Conservation (phyloP, 2,888 invertebrate species). For the Baronia brevicornis region DNA sequence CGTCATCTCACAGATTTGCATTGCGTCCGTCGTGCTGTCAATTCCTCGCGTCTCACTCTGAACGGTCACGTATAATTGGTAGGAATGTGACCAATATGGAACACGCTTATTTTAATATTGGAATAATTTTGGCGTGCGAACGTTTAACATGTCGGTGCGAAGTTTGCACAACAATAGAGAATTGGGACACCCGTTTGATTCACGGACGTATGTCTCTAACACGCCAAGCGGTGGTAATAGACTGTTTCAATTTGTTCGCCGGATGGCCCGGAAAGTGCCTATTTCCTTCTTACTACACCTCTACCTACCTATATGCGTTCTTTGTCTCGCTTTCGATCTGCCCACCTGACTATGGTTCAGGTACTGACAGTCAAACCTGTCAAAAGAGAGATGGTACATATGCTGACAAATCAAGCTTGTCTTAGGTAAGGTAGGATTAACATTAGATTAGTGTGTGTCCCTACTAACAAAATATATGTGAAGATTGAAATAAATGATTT, state of each 20-base stretch:
- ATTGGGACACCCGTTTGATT: slow-evolving; percentile 21
- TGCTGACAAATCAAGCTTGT: too few relatives aligned
- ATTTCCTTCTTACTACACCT: slow-evolving; percentile 39
- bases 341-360: too few relatives aligned
- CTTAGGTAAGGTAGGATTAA: too few relatives aligned
- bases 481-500: too few relatives aligned
- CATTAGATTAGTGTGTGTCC: too few relatives aligned
- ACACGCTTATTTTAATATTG: slow-evolving; percentile 24
- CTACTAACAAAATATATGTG: too few relatives aligned
- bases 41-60: slow-evolving; percentile 49
- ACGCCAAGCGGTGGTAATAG: slow-evolving; percentile 28
- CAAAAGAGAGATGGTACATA: too few relatives aligned
- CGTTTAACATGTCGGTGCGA: slow-evolving; percentile 3
- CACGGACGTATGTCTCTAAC: slow-evolving; percentile 18
- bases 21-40: slow-evolving; percentile 52
- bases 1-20: slow-evolving; percentile 59
- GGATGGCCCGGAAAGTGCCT: slow-evolving; percentile 50
- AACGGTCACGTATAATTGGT: slow-evolving; percentile 39
- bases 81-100: slow-evolving; percentile 41
- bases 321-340: slow-evolving; percentile 23
- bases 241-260: slow-evolving; percentile 45
- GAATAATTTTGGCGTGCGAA: slow-evolving; percentile 10
- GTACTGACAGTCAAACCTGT: too few relatives aligned
- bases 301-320: slow-evolving; percentile 8
- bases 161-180: slow-evolving; percentile 14